phyloP scores from a whole-genome alignment of 2,888 invertebrate genomes.

The Microctonus aethiopoides region DNA sequence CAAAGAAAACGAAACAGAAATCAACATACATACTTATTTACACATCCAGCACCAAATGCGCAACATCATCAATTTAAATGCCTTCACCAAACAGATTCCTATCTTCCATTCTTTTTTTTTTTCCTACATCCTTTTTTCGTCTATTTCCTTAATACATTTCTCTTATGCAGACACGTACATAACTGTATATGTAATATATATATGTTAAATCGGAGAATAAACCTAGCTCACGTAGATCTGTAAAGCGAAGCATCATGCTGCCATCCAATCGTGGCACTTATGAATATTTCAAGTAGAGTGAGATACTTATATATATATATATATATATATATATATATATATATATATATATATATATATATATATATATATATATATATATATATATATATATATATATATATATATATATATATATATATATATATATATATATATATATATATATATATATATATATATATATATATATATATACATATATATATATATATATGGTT shows the following conservation, averaged over 20 bases:
- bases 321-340: slow-evolving; percentile 7
- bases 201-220: neutral
- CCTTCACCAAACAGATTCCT: neutral
- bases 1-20: neutral
- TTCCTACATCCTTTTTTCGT: too few relatives aligned
- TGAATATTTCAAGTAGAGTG: slow-evolving; percentile 30
- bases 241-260: slow-evolving; percentile 28
- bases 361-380: slow-evolving; percentile 11
- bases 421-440: slow-evolving; percentile 11
- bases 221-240: slow-evolving; percentile 25
- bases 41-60: neutral
- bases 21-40: too few relatives aligned
- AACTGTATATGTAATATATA: neutral
- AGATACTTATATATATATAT: slow-evolving; percentile 7
- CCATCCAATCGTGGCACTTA: slow-evolving; percentile 28
- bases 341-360: slow-evolving; percentile 5
- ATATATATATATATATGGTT: neutral
- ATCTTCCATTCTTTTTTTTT: slow-evolving; percentile 13
- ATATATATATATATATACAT: slow-evolving; percentile 9
- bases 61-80: neutral
- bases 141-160: too few relatives aligned
- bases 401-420: slow-evolving; percentile 5
- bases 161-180: too few relatives aligned
- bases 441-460: slow-evolving; percentile 7
- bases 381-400: slow-evolving; percentile 7